Conservation (phyloP, 2,113 vertebrate genomes). For the Hyla sarda region DNA sequence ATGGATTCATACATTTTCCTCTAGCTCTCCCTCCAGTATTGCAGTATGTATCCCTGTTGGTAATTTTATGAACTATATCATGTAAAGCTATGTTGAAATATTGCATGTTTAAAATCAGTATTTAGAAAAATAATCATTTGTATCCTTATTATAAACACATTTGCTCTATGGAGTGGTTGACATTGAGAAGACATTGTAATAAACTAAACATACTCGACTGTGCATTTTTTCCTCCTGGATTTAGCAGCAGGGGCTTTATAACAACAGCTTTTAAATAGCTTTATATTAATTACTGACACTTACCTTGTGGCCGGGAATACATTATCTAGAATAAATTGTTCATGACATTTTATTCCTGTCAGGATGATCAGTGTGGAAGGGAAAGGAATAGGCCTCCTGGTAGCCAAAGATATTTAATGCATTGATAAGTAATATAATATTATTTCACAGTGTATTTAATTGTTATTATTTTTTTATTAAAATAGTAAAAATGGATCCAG, state of each 20-base stretch:
- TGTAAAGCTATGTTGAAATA: no score
- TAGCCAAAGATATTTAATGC: neutral
- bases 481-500: neutral
- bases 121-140: neutral
- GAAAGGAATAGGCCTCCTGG: neutral
- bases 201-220: neutral
- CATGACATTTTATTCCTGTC: neutral
- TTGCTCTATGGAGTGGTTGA: neutral
- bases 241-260: neutral
- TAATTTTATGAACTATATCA: no score
- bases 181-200: constrained; percentile 8
- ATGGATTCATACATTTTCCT: no score
- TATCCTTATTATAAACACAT: neutral
- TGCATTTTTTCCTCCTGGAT: neutral
- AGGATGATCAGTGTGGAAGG: neutral
- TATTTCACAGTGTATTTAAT: neutral
- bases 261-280: constrained; percentile 19
- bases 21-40: no score
- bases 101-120: no score
- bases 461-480: no score
- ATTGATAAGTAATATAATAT: neutral
- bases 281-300: constrained; percentile 28
- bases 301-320: constrained; percentile 10
- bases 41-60: no score
- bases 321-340: constrained; percentile 9